Conservation (phyloP, 2,113 vertebrate genomes). For the Paralichthys olivaceus region DNA sequence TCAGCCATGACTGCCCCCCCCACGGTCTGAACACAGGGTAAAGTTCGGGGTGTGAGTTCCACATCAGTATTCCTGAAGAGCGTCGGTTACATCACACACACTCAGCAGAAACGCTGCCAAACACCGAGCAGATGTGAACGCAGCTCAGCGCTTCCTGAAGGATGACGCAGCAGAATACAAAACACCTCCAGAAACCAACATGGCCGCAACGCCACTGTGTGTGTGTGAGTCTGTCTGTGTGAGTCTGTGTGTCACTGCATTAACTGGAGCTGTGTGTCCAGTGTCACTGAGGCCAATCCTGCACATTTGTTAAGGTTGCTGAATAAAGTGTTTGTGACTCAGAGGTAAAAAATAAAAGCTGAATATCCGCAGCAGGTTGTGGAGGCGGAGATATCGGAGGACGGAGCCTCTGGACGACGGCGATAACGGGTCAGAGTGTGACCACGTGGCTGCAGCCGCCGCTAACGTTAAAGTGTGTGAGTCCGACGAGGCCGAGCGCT, state of each 20-base stretch:
- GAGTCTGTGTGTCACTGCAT: background rate
- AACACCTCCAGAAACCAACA: background rate
- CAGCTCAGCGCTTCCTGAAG: constrained; percentile 11
- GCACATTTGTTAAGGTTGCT: background rate
- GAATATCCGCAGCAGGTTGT: too few species aligned
- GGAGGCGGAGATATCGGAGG: too few species aligned
- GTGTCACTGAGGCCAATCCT: background rate
- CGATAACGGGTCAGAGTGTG: too few species aligned
- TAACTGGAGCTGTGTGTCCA: too few species aligned
- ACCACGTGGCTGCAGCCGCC: too few species aligned
- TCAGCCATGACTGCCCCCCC: background rate
- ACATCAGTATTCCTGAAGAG: constrained; percentile 2
- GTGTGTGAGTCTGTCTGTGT: background rate
- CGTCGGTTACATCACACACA: background rate
- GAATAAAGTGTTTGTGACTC: background rate
- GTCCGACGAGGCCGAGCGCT: too few species aligned
- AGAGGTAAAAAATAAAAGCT: too few species aligned
- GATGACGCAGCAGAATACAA: background rate
- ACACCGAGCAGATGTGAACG: constrained; percentile 38
- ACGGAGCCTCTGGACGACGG: too few species aligned
- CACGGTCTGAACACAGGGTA: background rate
- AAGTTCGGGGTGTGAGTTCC: background rate
- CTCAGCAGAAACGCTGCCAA: constrained; percentile 48
- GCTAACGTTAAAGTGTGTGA: too few species aligned
- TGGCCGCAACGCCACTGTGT: constrained; percentile 16